Conservation (phyloP, 2,113 vertebrate species). For the Forbesichthys agassizii region DNA sequence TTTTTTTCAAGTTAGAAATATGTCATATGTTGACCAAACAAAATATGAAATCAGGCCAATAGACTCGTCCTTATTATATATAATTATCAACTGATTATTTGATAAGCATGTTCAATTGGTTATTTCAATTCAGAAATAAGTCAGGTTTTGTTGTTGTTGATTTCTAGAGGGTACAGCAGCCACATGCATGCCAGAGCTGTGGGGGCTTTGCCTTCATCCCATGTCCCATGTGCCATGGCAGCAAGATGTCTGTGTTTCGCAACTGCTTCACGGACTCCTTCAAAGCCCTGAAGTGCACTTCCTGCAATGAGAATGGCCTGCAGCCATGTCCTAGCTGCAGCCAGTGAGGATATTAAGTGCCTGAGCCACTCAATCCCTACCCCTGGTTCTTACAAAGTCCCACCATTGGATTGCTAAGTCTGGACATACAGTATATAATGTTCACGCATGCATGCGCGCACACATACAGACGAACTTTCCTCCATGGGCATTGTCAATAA, state of each 20-base stretch:
- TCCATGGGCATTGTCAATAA: conserved; percentile 58
- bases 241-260: conserved; percentile 98
- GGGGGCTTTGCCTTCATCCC: conserved; percentile 95
- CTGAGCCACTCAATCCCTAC: conserved; percentile 39
- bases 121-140: neutral
- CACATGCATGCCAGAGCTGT: conserved; percentile 87
- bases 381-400: conserved; percentile 17
- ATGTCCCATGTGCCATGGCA: conserved; percentile 96
- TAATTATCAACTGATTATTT: neutral
- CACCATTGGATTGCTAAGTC: conserved; percentile 34
- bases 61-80: too few relatives aligned
- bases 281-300: conserved; percentile 96
- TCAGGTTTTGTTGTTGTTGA: neutral
- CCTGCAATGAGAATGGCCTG: conserved; percentile 97
- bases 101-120: neutral
- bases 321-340: conserved; percentile 89
- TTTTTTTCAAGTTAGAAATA: too few relatives aligned
- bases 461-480: conserved; percentile 5
- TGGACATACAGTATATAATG: neutral
- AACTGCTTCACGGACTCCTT: conserved; percentile 99
- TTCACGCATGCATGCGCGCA: neutral
- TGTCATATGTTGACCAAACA: too few relatives aligned
- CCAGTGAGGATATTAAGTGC: conserved; percentile 69
- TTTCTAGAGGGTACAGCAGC: conserved; percentile 90
- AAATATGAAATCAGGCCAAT: too few relatives aligned